Conservation (phyloP, 2,797 vertebrate genomes). For the Sebastolobus alascanus region DNA sequence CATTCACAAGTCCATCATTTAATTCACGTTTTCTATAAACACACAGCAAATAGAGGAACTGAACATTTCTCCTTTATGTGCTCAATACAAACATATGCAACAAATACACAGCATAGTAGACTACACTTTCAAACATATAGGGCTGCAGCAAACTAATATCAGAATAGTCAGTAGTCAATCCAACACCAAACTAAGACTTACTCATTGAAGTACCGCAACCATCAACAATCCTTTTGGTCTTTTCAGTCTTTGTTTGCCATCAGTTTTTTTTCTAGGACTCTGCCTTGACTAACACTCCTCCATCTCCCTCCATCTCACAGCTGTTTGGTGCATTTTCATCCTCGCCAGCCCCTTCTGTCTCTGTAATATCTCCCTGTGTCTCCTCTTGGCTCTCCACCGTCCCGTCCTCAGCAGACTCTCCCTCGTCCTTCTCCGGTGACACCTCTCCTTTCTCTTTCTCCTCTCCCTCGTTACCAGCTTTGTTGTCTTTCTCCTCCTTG, state of each 20-base stretch:
- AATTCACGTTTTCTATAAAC: constrained; percentile 11
- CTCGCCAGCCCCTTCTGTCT: constrained; percentile 19
- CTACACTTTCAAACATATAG: constrained; percentile 24
- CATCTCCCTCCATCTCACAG: constrained; percentile 51
- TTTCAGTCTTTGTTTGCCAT: constrained; percentile 39
- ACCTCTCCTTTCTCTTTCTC: constrained; percentile 46
- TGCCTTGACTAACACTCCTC: constrained; percentile 16
- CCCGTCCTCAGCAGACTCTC: constrained; percentile 23
- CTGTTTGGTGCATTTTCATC: constrained; percentile 40
- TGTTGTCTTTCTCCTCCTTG: constrained; percentile 53
- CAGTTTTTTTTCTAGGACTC: constrained; percentile 54
- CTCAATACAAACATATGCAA: constrained; percentile 34
- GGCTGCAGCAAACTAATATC: constrained; percentile 4
- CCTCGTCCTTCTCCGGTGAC: constrained; percentile 34
- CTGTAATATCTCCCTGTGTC: constrained; percentile 27
- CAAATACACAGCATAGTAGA: constrained; percentile 22
- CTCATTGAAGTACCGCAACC: constrained; percentile 16
- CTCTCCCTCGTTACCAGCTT: constrained; percentile 34
- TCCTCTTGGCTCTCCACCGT: constrained; percentile 39
- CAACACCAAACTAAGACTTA: constrained; percentile 65
- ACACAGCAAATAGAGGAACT: constrained; percentile 25
- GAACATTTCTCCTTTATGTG: constrained; percentile 15
- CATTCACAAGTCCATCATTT: constrained; percentile 5
- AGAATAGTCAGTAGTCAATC: constrained; percentile 18
- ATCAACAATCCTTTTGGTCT: constrained; percentile 54